These are phyloP conservation scores for Montipora capricornis DNA, from an alignment of 64 coral and sea anemone species.

Conservation along the genomic window DNA sequence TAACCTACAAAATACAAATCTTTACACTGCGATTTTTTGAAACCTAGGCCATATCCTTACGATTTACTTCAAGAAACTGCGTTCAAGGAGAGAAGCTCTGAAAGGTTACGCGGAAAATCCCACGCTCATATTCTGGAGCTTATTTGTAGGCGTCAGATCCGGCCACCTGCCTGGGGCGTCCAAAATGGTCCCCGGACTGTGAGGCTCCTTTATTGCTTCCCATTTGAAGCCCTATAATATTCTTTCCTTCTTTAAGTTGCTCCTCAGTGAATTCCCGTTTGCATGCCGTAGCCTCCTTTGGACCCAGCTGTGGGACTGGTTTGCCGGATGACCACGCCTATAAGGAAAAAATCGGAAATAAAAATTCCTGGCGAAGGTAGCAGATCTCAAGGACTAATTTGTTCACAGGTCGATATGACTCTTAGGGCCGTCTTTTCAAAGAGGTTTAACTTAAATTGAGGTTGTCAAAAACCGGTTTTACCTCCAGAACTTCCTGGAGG, in stretches of 20 bases:
- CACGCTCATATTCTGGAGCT: background rate
- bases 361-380: background rate
- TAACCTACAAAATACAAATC: background rate
- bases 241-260: conserved; percentile 50
- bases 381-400: background rate
- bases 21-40: background rate
- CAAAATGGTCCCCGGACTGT: conserved; percentile 72
- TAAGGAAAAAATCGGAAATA: too few relatives aligned
- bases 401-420: too few relatives aligned
- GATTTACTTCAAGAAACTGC: background rate
- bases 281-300: conserved; percentile 62
- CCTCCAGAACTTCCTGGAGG: too few relatives aligned
- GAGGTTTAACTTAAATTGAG: too few relatives aligned
- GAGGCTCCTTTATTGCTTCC: conserved; percentile 75
- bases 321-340: conserved; percentile 22
- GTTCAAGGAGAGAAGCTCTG: background rate
- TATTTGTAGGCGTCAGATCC: conserved; percentile 68
- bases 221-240: conserved; percentile 80
- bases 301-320: conserved; percentile 34
- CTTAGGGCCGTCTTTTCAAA: too few relatives aligned
- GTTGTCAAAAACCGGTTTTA: too few relatives aligned
- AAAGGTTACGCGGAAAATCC: background rate
- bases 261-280: conserved; percentile 76
- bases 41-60: background rate
- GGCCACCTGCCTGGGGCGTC: conserved; percentile 66